Evolutionary conservation across 2,113 vertebrate species (phyloP).

Genomic region (Shinisaurus crocodilurus): DNA sequence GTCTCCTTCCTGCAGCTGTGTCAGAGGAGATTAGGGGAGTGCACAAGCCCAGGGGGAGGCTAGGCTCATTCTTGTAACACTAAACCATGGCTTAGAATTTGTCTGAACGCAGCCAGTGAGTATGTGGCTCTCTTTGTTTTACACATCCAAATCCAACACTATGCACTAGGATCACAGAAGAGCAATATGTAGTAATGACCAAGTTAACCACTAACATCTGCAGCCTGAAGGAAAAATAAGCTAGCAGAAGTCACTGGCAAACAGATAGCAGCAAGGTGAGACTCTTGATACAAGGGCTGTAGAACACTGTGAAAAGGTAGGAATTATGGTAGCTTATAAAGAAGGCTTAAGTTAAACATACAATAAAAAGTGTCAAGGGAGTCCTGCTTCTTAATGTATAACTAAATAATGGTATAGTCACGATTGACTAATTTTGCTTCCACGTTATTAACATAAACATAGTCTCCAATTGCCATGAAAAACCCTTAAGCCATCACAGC

Average conservation of each 20-base stretch:
- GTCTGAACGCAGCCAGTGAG: no score
- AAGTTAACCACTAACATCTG: neutral
- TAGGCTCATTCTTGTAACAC: no score
- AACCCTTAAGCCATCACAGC: no score
- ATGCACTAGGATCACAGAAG: neutral
- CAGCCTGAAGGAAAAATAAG: neutral
- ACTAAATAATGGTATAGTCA: neutral
- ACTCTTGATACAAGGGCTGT: neutral
- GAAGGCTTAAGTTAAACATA: neutral
- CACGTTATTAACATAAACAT: neutral
- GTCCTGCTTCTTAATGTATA: neutral
- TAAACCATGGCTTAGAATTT: no score
- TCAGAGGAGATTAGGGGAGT: no score
- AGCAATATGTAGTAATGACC: neutral
- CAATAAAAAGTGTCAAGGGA: neutral
- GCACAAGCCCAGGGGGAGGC: no score
- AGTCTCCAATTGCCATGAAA: no score
- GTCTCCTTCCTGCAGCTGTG: no score
- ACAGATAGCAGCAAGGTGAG: neutral
- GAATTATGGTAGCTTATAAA: neutral
- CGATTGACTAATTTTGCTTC: neutral
- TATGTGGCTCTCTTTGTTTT: neutral
- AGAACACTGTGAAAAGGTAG: neutral
- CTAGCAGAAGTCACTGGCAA: neutral
- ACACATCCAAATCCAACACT: neutral